These are phyloP conservation scores for Drosophila bifasciata DNA, from an alignment of 1,140 invertebrate genomes.

Conservation along the genomic window DNA sequence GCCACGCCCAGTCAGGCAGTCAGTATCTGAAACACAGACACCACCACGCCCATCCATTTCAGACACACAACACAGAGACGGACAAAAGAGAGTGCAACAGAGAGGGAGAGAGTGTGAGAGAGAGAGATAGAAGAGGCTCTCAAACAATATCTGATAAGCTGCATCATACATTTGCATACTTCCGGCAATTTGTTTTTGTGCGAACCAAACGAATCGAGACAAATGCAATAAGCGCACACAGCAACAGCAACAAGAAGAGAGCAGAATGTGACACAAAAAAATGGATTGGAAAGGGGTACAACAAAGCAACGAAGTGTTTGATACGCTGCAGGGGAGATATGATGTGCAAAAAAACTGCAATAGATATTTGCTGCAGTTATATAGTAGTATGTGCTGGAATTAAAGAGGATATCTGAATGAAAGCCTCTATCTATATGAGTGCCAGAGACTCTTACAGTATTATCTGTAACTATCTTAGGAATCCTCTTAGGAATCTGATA, in stretches of 20 bases:
- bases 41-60: neutral
- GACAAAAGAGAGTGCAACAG: no score
- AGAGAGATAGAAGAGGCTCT: slow-evolving; percentile 46
- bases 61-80: slow-evolving; percentile 7
- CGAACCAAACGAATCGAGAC: slow-evolving; percentile 79
- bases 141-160: slow-evolving; percentile 82
- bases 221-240: slow-evolving; percentile 77
- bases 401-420: no score
- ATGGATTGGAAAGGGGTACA: slow-evolving; percentile 2
- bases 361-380: no score
- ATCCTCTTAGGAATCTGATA: no score
- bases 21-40: slow-evolving; percentile 7
- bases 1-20: slow-evolving; percentile 41
- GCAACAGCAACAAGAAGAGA: slow-evolving; percentile 15
- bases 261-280: slow-evolving; percentile 17
- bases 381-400: no score
- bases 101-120: no score
- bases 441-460: no score
- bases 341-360: no score
- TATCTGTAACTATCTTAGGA: no score
- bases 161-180: slow-evolving; percentile 81
- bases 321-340: no score
- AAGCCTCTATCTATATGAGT: no score
- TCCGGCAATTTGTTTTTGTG: slow-evolving; percentile 81
- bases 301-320: no score